phyloP scores from a whole-genome alignment of 2,888 invertebrate genomes.

The Caenorhabditis imperialis region DNA sequence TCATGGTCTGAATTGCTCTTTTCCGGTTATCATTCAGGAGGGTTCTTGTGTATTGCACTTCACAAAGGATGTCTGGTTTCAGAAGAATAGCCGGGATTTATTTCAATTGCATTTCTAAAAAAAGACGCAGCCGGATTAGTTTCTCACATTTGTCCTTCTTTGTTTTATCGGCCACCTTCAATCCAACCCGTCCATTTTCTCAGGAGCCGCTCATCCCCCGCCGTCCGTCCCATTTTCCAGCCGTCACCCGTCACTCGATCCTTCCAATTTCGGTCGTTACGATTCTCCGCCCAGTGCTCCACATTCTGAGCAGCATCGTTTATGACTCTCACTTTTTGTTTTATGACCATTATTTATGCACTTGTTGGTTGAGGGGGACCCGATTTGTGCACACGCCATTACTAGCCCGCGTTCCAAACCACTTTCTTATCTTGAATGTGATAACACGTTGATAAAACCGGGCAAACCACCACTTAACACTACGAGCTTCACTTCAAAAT shows the following conservation, averaged over 20 bases:
- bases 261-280: slow-evolving; percentile 41
- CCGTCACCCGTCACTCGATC: slow-evolving; percentile 42
- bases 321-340: slow-evolving; percentile 53
- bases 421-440: too few species aligned
- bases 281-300: slow-evolving; percentile 15
- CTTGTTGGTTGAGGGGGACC: slow-evolving; percentile 26
- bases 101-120: too few species aligned
- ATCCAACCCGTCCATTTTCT: slow-evolving; percentile 24
- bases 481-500: slow-evolving; percentile 6
- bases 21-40: too few species aligned
- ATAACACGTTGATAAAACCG: too few species aligned
- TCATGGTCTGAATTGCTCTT: too few species aligned
- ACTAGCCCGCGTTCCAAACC: background rate
- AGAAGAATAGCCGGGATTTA: too few species aligned
- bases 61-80: too few species aligned
- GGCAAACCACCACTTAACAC: background rate
- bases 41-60: too few species aligned
- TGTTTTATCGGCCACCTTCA: slow-evolving; percentile 5
- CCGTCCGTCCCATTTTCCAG: slow-evolving; percentile 34
- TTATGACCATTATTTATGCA: slow-evolving; percentile 53
- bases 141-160: slow-evolving; percentile 10
- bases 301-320: slow-evolving; percentile 29
- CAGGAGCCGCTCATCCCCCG: slow-evolving; percentile 36
- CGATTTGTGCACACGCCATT: background rate
- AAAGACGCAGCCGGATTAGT: too few species aligned